Evolutionary conservation across 2,113 vertebrate genomes (phyloP), one percentile per base, ranked within the genome.

Genomic region (Gnathonemus echidnorhynchus): DNA sequence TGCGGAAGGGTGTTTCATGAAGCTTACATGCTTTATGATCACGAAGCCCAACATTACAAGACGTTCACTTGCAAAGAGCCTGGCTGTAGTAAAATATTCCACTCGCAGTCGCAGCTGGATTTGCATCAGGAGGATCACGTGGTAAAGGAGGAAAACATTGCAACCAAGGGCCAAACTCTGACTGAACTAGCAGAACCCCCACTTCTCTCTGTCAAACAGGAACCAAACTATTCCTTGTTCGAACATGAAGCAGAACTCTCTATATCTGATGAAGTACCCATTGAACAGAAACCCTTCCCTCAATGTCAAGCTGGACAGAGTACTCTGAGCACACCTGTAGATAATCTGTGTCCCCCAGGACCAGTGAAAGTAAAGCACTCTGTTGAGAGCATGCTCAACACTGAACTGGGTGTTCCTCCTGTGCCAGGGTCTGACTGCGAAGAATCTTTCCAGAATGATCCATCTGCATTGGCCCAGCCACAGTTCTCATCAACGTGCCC

Each of bases 11-110:
- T 98, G 91, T 99, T 99, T 94, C 97, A 95, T 0, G 97, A 98
- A 92, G 97, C 98, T 17, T 99, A 98, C 90, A 97, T 97, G 92
- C 97, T 99, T 0, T 99, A 99, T 56, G 98, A 99, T 91, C 98
- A 99, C 0, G 98, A 99, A 96, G 97, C 98, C 88, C 98, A 98
- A 53, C 98, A 99, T 96, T 99, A 99, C 93, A 98, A 97, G 91
- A 99, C 97, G 0, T 99, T 97, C 9, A 98, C 98, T 1, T 99
- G 98, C 94, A 98, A 95, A 95, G 93, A 94, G 77, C 91, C 91
- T 1, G 96, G 95, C 90, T 99, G 98, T 90, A 97, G 96, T 19
- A 99, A 98, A 90, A 95, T 99, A 2, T 99, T 98, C 89, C 97
- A 97, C 91, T 96, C 97, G 90, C 97, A 98, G 87, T 95, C 92